Evolutionary conservation across 1,140 invertebrate species (phyloP), one percentile per base, ranked within the genome.

Genomic region (Chironomus tepperi): DNA sequence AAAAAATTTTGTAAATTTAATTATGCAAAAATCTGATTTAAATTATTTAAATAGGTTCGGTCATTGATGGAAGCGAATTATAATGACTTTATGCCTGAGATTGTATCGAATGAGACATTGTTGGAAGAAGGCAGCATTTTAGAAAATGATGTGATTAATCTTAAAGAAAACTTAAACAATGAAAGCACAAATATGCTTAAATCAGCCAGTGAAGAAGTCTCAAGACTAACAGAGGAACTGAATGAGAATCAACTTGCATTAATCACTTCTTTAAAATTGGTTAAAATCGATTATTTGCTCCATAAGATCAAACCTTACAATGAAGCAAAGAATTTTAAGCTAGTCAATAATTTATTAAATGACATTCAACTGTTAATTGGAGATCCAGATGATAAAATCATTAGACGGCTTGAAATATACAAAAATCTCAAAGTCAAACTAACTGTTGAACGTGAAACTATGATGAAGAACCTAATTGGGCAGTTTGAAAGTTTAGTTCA

Each of bases 41-140:
- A 57, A 57, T 57, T 12, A 57, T 57, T 70, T 70, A 21, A 5
- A 10, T 19, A 70, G 65, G 65, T 70, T 19, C 65, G 19, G 19
- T 78, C 77, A 21, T 78, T 80, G 64, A 80, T 82, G 7, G 79
- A 81, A 16, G 77, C 79, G 7, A 81, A 82, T 74, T 81, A 81
- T 65, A 75, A 75, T 0, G 80, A 82, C 7, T 82, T 82, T 21
- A 77, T 82, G 77, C 77, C 80, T 24, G 81, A 80, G 73, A 76
- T 81, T 67, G 79, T 78, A 8, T 76, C 79, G 1, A 77, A 80
- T 18, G 79, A 79, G 18, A 75, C 77, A 16, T 80, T 77, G 18
- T 75, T 82, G 19, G 80, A 82, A 9, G 79, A 82, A 67, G 77
- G 77, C 0, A 75, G 75, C 5, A 74, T 76, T 1, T 57, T 82